Conservation (phyloP, 2,888 invertebrate genomes). For the Venustoraphidia nigricollis region DNA sequence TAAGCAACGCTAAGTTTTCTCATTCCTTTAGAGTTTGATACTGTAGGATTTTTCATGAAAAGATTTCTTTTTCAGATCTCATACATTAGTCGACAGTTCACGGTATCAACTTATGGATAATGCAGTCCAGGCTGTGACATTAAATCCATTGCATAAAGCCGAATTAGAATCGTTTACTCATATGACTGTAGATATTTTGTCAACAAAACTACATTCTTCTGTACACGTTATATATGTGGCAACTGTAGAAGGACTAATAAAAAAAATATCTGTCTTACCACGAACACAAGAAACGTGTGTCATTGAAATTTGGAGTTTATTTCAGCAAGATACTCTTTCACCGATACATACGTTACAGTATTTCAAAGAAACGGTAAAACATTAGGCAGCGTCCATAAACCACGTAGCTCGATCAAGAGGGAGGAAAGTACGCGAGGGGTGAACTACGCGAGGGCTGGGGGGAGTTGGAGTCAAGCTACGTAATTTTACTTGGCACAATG, state of each 20-base stretch:
- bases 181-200: slow-evolving; percentile 67
- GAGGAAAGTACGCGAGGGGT: too few species aligned
- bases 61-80: slow-evolving; percentile 21
- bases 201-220: slow-evolving; percentile 50
- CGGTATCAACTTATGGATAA: slow-evolving; percentile 79
- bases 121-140: slow-evolving; percentile 60
- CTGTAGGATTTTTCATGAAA: neutral
- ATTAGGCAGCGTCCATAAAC: too few species aligned
- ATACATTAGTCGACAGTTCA: slow-evolving; percentile 44
- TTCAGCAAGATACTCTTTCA: slow-evolving; percentile 34
- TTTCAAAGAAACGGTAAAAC: slow-evolving; percentile 57
- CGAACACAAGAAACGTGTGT: slow-evolving; percentile 58
- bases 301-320: slow-evolving; percentile 69
- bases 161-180: slow-evolving; percentile 58
- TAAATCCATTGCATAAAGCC: slow-evolving; percentile 52
- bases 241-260: slow-evolving; percentile 55
- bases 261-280: slow-evolving; percentile 67
- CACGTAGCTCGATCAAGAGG: too few species aligned
- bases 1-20: too few species aligned
- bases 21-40: neutral
- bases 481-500: too few species aligned
- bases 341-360: slow-evolving; percentile 58
- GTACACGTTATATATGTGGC: slow-evolving; percentile 72
- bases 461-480: too few species aligned
- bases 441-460: too few species aligned